Conservation (phyloP, 1,140 invertebrate species). For the Akabosia matsudoensis region DNA sequence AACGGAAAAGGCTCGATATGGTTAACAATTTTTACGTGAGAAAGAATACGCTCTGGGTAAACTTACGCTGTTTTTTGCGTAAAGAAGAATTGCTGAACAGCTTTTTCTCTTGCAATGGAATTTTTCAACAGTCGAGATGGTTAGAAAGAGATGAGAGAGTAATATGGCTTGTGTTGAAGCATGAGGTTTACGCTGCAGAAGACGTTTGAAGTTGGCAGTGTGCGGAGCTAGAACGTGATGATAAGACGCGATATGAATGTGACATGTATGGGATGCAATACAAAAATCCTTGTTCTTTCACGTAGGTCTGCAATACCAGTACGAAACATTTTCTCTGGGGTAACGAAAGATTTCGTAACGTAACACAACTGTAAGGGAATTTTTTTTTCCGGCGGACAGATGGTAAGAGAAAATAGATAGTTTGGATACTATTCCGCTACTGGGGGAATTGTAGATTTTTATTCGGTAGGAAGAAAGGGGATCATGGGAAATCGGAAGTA, state of each 20-base stretch:
- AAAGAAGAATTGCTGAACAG: too few species aligned
- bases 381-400: too few species aligned
- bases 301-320: not conserved
- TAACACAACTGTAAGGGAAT: too few species aligned
- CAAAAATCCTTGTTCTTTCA: not conserved
- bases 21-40: too few species aligned
- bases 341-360: conserved; percentile 10
- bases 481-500: not conserved
- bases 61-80: not conserved
- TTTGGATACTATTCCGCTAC: too few species aligned
- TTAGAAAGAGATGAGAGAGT: too few species aligned
- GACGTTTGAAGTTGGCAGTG: not conserved
- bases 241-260: not conserved
- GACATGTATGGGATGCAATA: not conserved
- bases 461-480: not conserved
- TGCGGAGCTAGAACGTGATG: conserved; percentile 11
- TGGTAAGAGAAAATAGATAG: too few species aligned
- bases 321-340: not conserved
- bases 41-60: too few species aligned
- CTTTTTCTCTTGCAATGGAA: too few species aligned
- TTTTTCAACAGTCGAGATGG: too few species aligned
- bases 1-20: not conserved
- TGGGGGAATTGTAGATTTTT: conserved; percentile 14
- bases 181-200: conserved; percentile 1
- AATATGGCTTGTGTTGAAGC: not conserved